phyloP scores from a whole-genome alignment of 2,888 invertebrate species.

The Apotomis capreana region DNA sequence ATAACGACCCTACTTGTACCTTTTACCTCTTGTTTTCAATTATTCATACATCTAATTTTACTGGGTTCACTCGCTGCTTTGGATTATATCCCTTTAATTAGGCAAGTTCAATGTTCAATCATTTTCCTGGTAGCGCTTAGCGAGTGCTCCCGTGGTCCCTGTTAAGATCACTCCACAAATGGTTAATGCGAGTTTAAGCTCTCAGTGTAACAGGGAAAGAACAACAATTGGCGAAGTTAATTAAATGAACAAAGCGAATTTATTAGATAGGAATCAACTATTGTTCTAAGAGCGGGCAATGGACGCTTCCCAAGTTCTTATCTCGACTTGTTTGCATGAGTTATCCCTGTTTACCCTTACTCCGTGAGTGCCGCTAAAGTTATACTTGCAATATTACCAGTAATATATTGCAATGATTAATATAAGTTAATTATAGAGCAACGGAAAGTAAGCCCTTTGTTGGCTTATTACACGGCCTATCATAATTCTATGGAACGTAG shows the following conservation, averaged over 20 bases:
- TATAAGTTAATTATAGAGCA: neutral
- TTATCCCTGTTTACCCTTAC: constrained; percentile 56
- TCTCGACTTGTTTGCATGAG: constrained; percentile 60
- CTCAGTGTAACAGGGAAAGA: constrained; percentile 52
- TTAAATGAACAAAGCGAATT: constrained; percentile 71
- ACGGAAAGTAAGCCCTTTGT: neutral
- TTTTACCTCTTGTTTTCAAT: constrained; percentile 75
- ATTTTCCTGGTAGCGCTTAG: constrained; percentile 55
- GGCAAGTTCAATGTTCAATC: constrained; percentile 59
- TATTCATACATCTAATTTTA: constrained; percentile 76
- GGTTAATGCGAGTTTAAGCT: constrained; percentile 57
- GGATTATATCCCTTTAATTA: constrained; percentile 66
- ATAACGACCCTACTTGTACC: constrained; percentile 73
- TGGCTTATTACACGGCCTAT: neutral
- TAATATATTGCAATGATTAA: constrained; percentile 6
- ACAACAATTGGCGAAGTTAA: constrained; percentile 73
- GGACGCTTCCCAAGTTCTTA: constrained; percentile 67
- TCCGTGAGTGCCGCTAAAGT: constrained; percentile 18
- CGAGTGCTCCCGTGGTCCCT: constrained; percentile 54
- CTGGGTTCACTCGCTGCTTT: constrained; percentile 53
- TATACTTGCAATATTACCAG: constrained; percentile 21
- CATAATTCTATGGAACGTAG: neutral
- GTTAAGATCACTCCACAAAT: constrained; percentile 49
- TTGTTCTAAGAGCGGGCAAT: constrained; percentile 66
- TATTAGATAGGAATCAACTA: constrained; percentile 67